These are phyloP conservation scores for Halocynthia aurantium DNA, from an alignment of 23 tunicate genomes.

Conservation along the genomic window DNA sequence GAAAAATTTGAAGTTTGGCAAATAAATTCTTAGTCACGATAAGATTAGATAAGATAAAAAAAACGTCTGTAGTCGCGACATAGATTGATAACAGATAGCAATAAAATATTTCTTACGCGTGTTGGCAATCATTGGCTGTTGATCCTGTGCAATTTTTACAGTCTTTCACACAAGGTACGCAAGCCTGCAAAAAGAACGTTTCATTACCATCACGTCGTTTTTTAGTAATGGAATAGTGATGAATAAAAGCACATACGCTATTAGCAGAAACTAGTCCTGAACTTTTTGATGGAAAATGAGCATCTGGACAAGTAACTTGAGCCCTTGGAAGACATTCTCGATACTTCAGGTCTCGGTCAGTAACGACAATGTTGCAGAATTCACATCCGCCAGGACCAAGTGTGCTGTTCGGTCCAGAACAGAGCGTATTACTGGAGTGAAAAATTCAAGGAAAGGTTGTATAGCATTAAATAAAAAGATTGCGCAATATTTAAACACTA, in stretches of 20 bases:
- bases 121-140: conserved; percentile 45
- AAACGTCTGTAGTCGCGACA: background rate
- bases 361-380: conserved; percentile 37
- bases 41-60: background rate
- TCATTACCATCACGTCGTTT: background rate
- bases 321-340: conserved; percentile 40
- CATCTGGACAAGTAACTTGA: conserved; percentile 42
- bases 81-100: background rate
- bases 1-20: background rate
- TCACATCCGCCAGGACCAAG: conserved; percentile 65
- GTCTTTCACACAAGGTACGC: conserved; percentile 71
- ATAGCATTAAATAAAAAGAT: background rate
- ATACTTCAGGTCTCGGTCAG: conserved; percentile 22
- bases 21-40: background rate
- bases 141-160: conserved; percentile 72
- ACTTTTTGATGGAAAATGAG: conserved; percentile 28
- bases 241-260: background rate
- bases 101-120: conserved; percentile 17
- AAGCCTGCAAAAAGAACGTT: conserved; percentile 37
- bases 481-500: background rate
- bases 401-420: conserved; percentile 62
- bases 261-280: conserved; percentile 6
- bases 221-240: background rate
- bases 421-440: conserved; percentile 19
- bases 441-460: background rate